Base-by-base conservation (phyloP, 1,140 invertebrate genomes). In the Drosophila rufa region DNA sequence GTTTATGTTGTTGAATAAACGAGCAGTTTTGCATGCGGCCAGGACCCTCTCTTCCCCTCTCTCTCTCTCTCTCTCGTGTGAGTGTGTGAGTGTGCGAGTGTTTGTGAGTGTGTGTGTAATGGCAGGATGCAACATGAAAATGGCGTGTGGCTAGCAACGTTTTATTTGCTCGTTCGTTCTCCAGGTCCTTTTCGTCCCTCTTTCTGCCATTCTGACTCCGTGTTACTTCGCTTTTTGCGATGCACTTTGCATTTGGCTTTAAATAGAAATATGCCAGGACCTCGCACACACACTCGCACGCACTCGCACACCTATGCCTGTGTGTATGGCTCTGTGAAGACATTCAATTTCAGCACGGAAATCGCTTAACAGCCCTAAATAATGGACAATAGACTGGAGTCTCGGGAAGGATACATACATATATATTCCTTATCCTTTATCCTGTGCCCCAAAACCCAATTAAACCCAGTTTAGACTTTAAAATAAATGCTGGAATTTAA, bases 1-100 rank as follows among this genome's bases (percentile, higher is more conserved):
- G 83, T 87, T 87, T 87, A 87, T 87, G 83, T 87, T 87, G 84
- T 87, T 87, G 84, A 87, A 87, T 89, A 87, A 87, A 89, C 83
- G 85, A 87, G 69, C 84, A 87, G 83, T 86, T 86, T 83, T 89
- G 80, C 82, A 85, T 84, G 82, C 74, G 81, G 74, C 45, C 70
- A 74, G 38, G 69, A 73, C 30, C 69, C 19, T n/a, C 38, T 47
- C 33, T 1, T 36, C 15, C n/a, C 17, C 19, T 25, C 48, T 27
- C 55, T 7, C 30, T 47, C 58, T 15, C 25, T 7, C 25, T 42
- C 19, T 25, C 48, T 27, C 55, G 19, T 19, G 19, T 19, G 19
- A 19, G 19, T 19, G 19, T 19, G 19, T 19, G 19, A 19, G 19
- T 19, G 11, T 48, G 46, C 40, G 48, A 56, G 56, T 51, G 48